Evolutionary conservation across 2,113 vertebrate genomes (phyloP).

Genomic region (Dasyornis broadbenti): DNA sequence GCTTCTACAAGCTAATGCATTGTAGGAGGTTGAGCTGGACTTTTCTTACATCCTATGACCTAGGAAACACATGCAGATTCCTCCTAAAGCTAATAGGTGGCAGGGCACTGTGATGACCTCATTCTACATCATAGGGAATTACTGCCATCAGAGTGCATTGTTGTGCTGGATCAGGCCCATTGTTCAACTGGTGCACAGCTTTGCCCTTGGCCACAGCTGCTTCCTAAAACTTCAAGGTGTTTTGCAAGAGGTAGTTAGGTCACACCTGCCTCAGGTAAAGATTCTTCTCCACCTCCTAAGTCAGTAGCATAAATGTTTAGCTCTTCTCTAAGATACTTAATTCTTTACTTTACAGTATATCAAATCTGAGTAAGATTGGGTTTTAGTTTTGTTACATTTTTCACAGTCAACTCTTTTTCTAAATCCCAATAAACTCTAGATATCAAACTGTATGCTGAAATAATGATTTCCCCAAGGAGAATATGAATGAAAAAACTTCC

Average conservation of each 20-base stretch:
- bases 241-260: neutral
- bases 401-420: neutral
- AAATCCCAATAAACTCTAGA: neutral
- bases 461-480: neutral
- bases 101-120: accelerated
- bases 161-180: neutral
- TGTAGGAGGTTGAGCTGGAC: neutral
- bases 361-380: neutral
- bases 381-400: neutral
- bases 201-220: neutral
- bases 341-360: neutral
- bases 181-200: neutral
- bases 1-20: neutral
- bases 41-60: neutral
- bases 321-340: neutral
- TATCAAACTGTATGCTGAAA: neutral
- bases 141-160: accelerated
- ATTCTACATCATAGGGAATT: neutral
- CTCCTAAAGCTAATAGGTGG: neutral
- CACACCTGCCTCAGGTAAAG: neutral
- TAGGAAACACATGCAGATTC: neutral
- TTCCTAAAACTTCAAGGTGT: neutral
- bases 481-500: neutral
- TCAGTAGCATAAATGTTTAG: neutral
- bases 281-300: neutral